Conservation (phyloP, 2,888 invertebrate species). For the Lasioglossum figueresi region DNA sequence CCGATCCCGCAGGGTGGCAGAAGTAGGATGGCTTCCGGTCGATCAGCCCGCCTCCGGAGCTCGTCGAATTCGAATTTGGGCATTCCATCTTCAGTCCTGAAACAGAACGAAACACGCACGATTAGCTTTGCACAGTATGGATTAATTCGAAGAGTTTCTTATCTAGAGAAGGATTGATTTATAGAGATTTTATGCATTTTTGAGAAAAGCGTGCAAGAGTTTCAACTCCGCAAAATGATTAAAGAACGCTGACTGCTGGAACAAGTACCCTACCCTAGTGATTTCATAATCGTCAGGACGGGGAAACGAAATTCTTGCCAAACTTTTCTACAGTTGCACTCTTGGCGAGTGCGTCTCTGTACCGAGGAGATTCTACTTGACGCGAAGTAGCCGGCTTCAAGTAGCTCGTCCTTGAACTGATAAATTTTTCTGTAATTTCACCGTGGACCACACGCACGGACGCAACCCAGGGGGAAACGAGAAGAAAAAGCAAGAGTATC, state of each 20-base stretch:
- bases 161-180: not conserved
- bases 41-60: constrained; percentile 78
- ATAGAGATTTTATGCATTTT: not conserved
- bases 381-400: not conserved
- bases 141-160: not conserved
- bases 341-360: not conserved
- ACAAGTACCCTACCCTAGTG: not conserved
- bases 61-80: constrained; percentile 77
- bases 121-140: not conserved
- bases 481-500: constrained; percentile 43
- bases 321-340: no score
- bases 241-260: not conserved
- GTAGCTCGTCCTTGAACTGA: constrained; percentile 9
- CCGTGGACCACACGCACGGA: constrained; percentile 64
- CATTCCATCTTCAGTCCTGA: constrained; percentile 80
- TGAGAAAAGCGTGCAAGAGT: not conserved
- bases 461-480: constrained; percentile 27
- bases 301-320: not conserved
- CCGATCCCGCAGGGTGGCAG: constrained; percentile 72
- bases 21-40: constrained; percentile 80
- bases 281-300: not conserved
- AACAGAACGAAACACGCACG: constrained; percentile 49
- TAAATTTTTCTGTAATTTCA: constrained; percentile 23
- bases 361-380: not conserved
- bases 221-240: not conserved